A percentile compares a stretch with the other conserved stretches of the same genome.
Evolutionary conservation across 2,888 invertebrate species (phyloP).

Genomic region (Thera obeliscata): DNA sequence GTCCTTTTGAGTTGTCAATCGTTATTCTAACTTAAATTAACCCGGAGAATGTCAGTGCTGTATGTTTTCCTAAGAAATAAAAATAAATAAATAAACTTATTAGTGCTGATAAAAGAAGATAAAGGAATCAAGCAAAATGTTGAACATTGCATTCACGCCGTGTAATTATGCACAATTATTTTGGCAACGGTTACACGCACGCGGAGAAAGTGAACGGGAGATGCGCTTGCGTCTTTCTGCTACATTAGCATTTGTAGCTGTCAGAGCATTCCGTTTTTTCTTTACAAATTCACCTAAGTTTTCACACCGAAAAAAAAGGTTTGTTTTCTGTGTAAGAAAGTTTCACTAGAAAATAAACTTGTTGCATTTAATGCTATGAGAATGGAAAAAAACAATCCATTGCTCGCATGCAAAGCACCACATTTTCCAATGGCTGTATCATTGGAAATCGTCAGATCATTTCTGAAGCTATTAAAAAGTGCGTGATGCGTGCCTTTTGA

Average conservation of each 20-base stretch:
- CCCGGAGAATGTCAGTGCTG: no score
- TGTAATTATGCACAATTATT: slow-evolving; percentile 48
- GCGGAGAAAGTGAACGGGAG: slow-evolving; percentile 61
- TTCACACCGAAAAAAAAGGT: no score
- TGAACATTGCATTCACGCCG: slow-evolving; percentile 37
- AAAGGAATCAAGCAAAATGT: neutral
- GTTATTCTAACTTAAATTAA: no score
- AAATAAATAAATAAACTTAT: no score
- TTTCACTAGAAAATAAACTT: slow-evolving; percentile 30
- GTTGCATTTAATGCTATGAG: slow-evolving; percentile 15
- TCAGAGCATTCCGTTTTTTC: slow-evolving; percentile 41
- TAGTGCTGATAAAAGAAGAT: neutral
- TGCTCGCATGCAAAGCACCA: slow-evolving; percentile 28
- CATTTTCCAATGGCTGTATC: slow-evolving; percentile 14
- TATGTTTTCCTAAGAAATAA: no score
- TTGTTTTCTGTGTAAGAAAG: slow-evolving; percentile 27
- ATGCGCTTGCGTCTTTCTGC: slow-evolving; percentile 49
- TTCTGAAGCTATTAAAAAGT: slow-evolving; percentile 22
- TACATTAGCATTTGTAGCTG: slow-evolving; percentile 48
- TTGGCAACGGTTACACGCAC: slow-evolving; percentile 52
- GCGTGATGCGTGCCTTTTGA: slow-evolving; percentile 35
- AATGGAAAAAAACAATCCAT: slow-evolving; percentile 18
- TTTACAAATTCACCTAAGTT: slow-evolving; percentile 39
- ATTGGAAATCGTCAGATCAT: slow-evolving; percentile 12
- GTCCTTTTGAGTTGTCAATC: no score